These are phyloP conservation scores for Cheilosia vulpina DNA, from an alignment of 2,888 invertebrate genomes.

Conservation along the genomic window DNA sequence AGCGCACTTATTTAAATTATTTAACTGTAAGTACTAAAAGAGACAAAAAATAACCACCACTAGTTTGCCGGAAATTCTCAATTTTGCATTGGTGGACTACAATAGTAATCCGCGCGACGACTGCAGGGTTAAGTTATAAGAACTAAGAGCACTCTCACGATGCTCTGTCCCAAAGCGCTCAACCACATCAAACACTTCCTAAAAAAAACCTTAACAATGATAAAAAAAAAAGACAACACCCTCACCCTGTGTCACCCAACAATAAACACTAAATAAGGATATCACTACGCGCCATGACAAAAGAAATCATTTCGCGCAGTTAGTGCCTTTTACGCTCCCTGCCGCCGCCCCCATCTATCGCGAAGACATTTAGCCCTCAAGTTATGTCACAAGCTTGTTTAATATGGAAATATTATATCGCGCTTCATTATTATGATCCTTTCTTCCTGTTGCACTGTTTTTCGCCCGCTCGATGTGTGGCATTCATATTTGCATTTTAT, in stretches of 20 bases:
- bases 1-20: too few relatives aligned
- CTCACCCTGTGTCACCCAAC: neutral
- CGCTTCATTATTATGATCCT: constrained; percentile 31
- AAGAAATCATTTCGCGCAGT: constrained; percentile 12
- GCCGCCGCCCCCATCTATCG: neutral
- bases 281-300: neutral
- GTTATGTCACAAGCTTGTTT: constrained; percentile 17
- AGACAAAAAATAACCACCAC: too few relatives aligned
- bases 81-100: too few relatives aligned
- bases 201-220: too few relatives aligned
- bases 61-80: too few relatives aligned
- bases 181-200: too few relatives aligned
- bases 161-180: too few relatives aligned
- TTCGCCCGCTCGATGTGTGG: neutral
- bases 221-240: too few relatives aligned
- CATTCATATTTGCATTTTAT: constrained; percentile 45
- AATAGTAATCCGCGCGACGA: too few relatives aligned
- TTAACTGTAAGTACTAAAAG: too few relatives aligned
- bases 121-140: too few relatives aligned
- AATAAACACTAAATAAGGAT: neutral
- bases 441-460: constrained; percentile 24
- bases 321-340: neutral
- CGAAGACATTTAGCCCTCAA: neutral
- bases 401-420: constrained; percentile 55
- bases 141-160: too few relatives aligned